Percentiles rank a stretch among this genome's conserved stretches.
Evolutionary conservation across 1,140 invertebrate species (phyloP).

Genomic region (Caenorhabditis briggsae): DNA sequence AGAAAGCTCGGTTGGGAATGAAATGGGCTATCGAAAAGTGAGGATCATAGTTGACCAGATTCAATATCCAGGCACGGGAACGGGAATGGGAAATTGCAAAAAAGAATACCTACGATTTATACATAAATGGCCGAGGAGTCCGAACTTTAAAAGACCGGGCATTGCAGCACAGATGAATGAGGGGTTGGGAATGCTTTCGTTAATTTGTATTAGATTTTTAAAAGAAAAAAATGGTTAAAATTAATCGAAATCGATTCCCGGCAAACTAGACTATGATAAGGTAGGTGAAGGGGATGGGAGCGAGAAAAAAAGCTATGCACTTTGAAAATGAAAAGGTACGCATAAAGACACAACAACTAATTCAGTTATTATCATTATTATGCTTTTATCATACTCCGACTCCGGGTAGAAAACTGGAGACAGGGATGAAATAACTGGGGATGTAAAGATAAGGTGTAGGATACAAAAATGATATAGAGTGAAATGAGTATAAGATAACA

Average conservation of each 20-base stretch:
- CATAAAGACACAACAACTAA: slow-evolving; percentile 25
- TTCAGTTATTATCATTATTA: slow-evolving; percentile 50
- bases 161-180: not conserved
- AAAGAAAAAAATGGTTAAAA: slow-evolving; percentile 32
- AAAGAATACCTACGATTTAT: slow-evolving; percentile 49
- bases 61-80: slow-evolving; percentile 10
- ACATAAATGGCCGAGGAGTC: not conserved
- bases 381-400: not conserved
- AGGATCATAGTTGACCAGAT: slow-evolving; percentile 34
- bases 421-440: not conserved
- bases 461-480: slow-evolving; percentile 7
- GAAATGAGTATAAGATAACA: slow-evolving; percentile 49
- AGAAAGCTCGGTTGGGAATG: slow-evolving; percentile 16
- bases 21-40: slow-evolving; percentile 13
- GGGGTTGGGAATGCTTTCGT: slow-evolving; percentile 32
- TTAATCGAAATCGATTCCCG: slow-evolving; percentile 52
- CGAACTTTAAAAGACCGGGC: slow-evolving; percentile 37
- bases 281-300: slow-evolving; percentile 4
- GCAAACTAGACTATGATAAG: slow-evolving; percentile 3
- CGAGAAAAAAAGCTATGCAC: not conserved
- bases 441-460: not conserved
- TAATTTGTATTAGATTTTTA: slow-evolving; percentile 52
- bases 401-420: not conserved
- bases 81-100: not conserved
- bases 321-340: not conserved